These are phyloP conservation scores for Mycetomoellerius zeteki DNA, from an alignment of 1,140 invertebrate species.

Conservation along the genomic window DNA sequence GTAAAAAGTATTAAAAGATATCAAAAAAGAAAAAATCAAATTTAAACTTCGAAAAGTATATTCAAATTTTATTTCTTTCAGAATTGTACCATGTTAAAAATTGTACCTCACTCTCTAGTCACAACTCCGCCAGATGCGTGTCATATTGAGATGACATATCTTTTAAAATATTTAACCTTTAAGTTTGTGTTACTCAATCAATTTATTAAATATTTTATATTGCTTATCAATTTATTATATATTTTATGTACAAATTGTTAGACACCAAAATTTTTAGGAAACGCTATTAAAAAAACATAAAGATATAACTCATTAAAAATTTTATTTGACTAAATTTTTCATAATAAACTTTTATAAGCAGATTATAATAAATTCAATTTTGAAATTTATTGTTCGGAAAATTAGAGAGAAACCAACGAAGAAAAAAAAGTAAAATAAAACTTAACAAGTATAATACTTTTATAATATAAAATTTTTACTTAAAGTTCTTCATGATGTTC, in stretches of 20 bases:
- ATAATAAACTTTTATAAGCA: conserved; percentile 3
- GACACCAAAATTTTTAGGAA: not conserved
- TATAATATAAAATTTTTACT: not conserved
- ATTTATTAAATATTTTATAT: not conserved
- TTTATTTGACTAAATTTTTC: not conserved
- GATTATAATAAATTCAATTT: not conserved
- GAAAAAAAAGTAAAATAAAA: not conserved
- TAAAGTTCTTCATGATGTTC: not conserved
- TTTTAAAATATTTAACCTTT: not conserved
- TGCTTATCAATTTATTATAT: not conserved
- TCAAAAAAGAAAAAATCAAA: too few species aligned
- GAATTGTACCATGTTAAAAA: too few species aligned
- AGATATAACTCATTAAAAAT: not conserved
- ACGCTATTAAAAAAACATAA: not conserved
- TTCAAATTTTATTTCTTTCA: too few species aligned
- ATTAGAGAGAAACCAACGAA: not conserved
- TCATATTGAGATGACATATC: not conserved
- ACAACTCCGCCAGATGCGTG: too few species aligned
- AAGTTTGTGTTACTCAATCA: not conserved
- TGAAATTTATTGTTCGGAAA: not conserved
- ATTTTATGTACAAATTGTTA: not conserved
- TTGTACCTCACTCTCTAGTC: too few species aligned
- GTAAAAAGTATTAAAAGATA: too few species aligned
- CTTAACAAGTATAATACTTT: not conserved
- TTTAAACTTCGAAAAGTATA: too few species aligned